Percentiles rank a stretch among this genome's conserved stretches.
Conservation (phyloP, 2,888 invertebrate genomes). For the Lysandra bellargus region DNA sequence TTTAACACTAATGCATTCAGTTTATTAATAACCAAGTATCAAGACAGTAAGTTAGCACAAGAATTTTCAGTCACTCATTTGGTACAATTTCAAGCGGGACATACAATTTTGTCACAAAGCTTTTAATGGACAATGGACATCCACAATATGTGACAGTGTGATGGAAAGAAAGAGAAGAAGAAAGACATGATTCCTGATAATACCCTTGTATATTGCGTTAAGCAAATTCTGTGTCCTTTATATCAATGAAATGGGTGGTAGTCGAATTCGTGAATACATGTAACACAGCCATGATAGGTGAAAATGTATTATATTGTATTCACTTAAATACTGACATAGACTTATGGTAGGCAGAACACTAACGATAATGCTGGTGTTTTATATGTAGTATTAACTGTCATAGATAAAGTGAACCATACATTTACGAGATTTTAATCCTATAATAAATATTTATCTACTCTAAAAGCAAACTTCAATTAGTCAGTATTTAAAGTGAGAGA, state of each 20-base stretch:
- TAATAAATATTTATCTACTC: neutral
- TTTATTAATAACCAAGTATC: neutral
- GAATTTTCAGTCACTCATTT: neutral
- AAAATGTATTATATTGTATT: slow-evolving; percentile 24
- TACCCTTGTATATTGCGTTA: neutral
- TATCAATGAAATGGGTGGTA: slow-evolving; percentile 13
- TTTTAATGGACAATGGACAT: neutral
- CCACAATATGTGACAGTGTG: slow-evolving; percentile 2
- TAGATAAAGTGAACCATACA: neutral
- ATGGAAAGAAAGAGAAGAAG: neutral
- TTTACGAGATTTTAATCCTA: neutral
- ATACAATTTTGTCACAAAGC: neutral
- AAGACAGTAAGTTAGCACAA: slow-evolving; percentile 9
- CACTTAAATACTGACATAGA: slow-evolving; percentile 36
- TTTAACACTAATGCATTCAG: neutral
- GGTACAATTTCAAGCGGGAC: neutral
- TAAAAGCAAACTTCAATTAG: neutral
- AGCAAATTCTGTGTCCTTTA: neutral
- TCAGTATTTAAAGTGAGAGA: slow-evolving; percentile 23
- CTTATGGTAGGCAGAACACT: neutral
- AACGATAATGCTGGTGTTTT: neutral
- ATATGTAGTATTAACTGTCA: neutral
- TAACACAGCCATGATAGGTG: slow-evolving; percentile 1
- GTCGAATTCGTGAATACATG: neutral
- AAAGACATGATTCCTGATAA: neutral